Base-by-base conservation (phyloP, 2,797 vertebrate genomes). In the Hafferia zeledoni region DNA sequence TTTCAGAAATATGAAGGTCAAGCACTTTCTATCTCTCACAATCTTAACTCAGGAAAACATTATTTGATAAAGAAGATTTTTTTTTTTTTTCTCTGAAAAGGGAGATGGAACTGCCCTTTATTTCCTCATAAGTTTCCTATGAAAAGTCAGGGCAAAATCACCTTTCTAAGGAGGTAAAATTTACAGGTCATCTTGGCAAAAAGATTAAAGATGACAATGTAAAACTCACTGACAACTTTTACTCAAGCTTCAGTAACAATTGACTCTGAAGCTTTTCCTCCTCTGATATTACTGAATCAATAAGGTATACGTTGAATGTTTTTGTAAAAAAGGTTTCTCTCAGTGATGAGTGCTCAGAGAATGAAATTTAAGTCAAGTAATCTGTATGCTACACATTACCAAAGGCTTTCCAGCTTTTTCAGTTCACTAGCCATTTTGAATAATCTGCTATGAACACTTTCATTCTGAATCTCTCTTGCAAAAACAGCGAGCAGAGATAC, bases 1-100 rank as follows among this genome's bases (percentile, higher is more conserved):
- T 88, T 94, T 88, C 35, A 75, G 67, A 87, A 96, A 76, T 69
- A 86, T 63, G 70, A 87, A 69, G 13, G 69, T 90, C 76, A 94
- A 82, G 28, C 57, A 5, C 11, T 43, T 59, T 83, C 60, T 86
- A 47, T 87, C 83, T 84, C 85, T 86, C 37, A 44, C 9, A 31
- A 56, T 90, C 28, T 82, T n/a, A 87, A 13, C 39, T 74, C 37
- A 57, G 23, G 3, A 55, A 87, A 90, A 70, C 28, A 75, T 75
- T 44, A 56, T 83, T 61, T 72, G 47, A 75, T 85, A 50, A 83
- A 76, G 17, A 24, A 50, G 23, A 9, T 5, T 10, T 59, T 72
- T 63, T 5, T 10, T 59, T 72, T 63, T 39, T 39, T 39, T 60
- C 23, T 19, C 52, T 72, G 20, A 84, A 37, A 75, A 83, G 63